Conservation (phyloP, 2,113 vertebrate species). For the Hypomesus transpacificus region DNA sequence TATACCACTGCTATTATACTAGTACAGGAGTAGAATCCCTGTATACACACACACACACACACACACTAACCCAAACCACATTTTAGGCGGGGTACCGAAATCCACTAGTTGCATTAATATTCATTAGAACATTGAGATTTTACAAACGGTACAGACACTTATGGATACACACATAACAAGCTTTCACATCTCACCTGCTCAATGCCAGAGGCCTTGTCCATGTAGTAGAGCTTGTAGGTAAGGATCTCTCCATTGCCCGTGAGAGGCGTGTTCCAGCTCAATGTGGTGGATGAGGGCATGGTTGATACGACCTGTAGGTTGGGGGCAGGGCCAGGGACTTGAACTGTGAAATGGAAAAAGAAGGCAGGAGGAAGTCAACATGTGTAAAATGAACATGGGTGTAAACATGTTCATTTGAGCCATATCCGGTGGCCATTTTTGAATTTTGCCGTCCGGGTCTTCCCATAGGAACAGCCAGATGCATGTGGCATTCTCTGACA, state of each 20-base stretch:
- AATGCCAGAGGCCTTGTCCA: conserved; percentile 81
- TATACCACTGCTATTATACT: too few relatives aligned
- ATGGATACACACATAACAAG: background rate
- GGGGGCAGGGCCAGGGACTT: conserved; percentile 92
- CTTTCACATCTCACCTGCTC: conserved; percentile 79
- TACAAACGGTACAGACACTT: too few relatives aligned
- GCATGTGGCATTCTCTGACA: background rate
- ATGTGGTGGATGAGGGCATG: conserved; percentile 77
- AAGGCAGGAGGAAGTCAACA: background rate
- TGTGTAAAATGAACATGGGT: background rate
- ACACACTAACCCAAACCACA: too few relatives aligned
- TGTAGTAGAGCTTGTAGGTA: conserved; percentile 93
- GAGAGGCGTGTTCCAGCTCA: conserved; percentile 88
- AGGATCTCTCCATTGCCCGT: conserved; percentile 93
- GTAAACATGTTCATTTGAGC: background rate
- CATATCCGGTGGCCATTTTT: background rate
- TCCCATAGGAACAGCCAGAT: background rate
- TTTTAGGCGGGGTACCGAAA: too few relatives aligned
- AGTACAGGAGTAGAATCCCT: too few relatives aligned
- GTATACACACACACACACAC: too few relatives aligned
- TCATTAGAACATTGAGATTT: too few relatives aligned
- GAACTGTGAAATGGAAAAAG: conserved; percentile 71
- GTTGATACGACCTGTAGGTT: conserved; percentile 80
- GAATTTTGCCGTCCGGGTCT: conserved; percentile 8
- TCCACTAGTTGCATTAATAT: too few relatives aligned